phyloP scores from a whole-genome alignment of 2,888 invertebrate genomes.

The Osedax frankpressi region DNA sequence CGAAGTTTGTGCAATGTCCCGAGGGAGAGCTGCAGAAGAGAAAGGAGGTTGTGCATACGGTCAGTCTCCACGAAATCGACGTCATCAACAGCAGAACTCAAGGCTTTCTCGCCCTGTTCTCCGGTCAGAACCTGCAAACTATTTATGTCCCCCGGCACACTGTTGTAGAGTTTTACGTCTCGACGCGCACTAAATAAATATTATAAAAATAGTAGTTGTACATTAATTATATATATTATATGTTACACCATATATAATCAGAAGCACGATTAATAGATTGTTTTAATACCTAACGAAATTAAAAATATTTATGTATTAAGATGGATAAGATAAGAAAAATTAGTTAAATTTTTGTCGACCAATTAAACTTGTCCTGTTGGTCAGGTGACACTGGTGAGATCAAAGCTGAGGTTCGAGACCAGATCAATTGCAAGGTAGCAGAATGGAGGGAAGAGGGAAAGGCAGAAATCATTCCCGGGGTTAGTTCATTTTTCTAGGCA shows the following conservation, averaged over 20 bases:
- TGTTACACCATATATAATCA: too few relatives aligned
- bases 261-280: too few relatives aligned
- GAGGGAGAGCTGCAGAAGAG: constrained; percentile 96
- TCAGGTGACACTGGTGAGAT: constrained; percentile 96
- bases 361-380: background rate
- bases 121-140: constrained; percentile 55
- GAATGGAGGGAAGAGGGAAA: constrained; percentile 99
- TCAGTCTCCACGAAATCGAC: constrained; percentile 95
- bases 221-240: too few relatives aligned
- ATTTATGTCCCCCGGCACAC: too few relatives aligned
- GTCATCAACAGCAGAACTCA: constrained; percentile 96
- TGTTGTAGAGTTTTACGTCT: too few relatives aligned
- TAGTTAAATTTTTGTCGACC: too few relatives aligned
- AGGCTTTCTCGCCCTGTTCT: constrained; percentile 90
- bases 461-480: constrained; percentile 95
- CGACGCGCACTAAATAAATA: too few relatives aligned
- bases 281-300: too few relatives aligned
- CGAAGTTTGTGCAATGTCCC: constrained; percentile 88
- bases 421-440: constrained; percentile 89
- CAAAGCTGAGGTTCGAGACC: constrained; percentile 88
- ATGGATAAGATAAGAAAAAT: too few relatives aligned
- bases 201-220: too few relatives aligned
- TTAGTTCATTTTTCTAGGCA: too few relatives aligned
- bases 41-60: constrained; percentile 90
- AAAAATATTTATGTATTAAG: too few relatives aligned